Conservation (phyloP, 2,797 vertebrate species). For the Poeciliopsis gracilis region DNA sequence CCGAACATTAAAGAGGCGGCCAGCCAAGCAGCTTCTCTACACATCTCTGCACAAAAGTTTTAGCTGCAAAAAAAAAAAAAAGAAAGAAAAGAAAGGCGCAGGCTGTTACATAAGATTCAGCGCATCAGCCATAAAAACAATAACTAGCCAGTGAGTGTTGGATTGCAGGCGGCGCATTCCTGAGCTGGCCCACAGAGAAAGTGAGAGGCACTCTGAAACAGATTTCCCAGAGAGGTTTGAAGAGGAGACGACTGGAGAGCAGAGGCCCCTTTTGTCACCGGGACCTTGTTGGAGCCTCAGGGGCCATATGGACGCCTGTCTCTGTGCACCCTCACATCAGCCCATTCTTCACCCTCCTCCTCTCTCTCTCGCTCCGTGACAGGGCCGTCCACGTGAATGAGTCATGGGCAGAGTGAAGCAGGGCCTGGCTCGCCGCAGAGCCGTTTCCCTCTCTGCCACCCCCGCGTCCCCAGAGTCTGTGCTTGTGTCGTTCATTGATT, state of each 20-base stretch:
- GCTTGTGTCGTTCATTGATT: constrained; percentile 30
- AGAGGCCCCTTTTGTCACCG: constrained; percentile 69
- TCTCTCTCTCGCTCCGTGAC: constrained; percentile 37
- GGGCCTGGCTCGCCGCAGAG: constrained; percentile 66
- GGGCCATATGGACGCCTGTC: constrained; percentile 68
- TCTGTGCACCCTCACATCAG: constrained; percentile 67
- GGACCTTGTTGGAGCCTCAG: constrained; percentile 59
- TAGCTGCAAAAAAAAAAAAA: not conserved
- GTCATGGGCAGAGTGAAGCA: constrained; percentile 76
- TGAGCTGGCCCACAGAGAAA: constrained; percentile 56
- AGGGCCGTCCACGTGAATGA: constrained; percentile 61
- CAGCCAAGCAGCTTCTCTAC: constrained; percentile 20
- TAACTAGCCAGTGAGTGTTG: constrained; percentile 38
- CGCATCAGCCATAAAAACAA: constrained; percentile 44
- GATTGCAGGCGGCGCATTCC: constrained; percentile 64
- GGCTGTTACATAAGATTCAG: constrained; percentile 37
- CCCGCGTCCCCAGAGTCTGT: constrained; percentile 14
- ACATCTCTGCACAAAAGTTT: constrained; percentile 23
- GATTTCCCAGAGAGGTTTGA: constrained; percentile 65
- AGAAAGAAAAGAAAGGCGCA: constrained; percentile 1
- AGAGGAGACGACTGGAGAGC: constrained; percentile 52
- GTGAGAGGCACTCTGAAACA: constrained; percentile 59
- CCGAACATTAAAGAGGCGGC: constrained; percentile 12
- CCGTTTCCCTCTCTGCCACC: constrained; percentile 15
- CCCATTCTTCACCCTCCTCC: constrained; percentile 50